phyloP scores from a whole-genome alignment of 2,888 invertebrate genomes.

The Erebia ligea region DNA sequence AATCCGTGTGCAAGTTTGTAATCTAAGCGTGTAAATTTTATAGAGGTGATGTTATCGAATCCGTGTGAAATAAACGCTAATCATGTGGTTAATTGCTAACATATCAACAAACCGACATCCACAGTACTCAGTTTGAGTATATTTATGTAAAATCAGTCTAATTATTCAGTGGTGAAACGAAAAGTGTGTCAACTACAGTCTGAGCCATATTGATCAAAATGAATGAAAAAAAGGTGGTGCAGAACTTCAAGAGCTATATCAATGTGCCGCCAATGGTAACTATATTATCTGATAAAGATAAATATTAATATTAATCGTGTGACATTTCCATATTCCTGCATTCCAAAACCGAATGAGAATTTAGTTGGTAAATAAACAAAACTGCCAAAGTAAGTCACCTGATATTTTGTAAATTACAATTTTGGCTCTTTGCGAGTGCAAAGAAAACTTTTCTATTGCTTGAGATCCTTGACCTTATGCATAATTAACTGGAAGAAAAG shows the following conservation, averaged over 20 bases:
- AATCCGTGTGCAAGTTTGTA: constrained; percentile 40
- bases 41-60: constrained; percentile 70
- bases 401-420: background rate
- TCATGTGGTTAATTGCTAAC: constrained; percentile 65
- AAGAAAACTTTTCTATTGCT: background rate
- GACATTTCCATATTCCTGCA: background rate
- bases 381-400: background rate
- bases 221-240: constrained; percentile 80
- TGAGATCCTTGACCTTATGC: background rate
- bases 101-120: constrained; percentile 50
- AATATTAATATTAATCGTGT: constrained; percentile 2
- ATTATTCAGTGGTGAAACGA: constrained; percentile 46
- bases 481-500: background rate
- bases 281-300: constrained; percentile 39
- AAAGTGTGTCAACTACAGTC: constrained; percentile 68
- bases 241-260: constrained; percentile 84
- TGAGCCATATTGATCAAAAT: constrained; percentile 64
- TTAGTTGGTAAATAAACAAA: constrained; percentile 17
- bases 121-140: constrained; percentile 47
- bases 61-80: constrained; percentile 55
- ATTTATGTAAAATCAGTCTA: constrained; percentile 42
- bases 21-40: constrained; percentile 56
- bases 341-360: background rate
- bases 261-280: constrained; percentile 72
- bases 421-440: background rate